Evolutionary conservation across 2,888 invertebrate genomes (phyloP).

Genomic region (Diarsia dahlii): DNA sequence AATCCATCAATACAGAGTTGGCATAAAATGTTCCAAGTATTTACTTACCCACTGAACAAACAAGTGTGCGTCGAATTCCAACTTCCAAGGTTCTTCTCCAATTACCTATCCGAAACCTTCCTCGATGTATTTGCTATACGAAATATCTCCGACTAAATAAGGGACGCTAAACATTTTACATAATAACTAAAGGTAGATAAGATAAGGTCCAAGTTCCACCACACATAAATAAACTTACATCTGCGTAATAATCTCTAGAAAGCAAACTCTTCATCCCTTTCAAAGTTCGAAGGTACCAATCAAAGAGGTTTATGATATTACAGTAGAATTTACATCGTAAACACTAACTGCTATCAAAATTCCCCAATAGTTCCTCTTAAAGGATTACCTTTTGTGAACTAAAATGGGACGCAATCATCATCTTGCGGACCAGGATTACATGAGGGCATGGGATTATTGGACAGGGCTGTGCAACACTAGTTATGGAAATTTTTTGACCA

Average conservation of each 20-base stretch:
- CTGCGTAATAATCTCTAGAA: slow-evolving; percentile 65
- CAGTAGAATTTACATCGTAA: slow-evolving; percentile 89
- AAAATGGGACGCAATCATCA: slow-evolving; percentile 90
- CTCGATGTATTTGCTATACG: neutral
- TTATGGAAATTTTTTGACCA: neutral
- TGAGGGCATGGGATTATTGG: slow-evolving; percentile 77
- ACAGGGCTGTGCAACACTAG: slow-evolving; percentile 53
- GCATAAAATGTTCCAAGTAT: neutral
- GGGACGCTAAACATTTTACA: slow-evolving; percentile 46
- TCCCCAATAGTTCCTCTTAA: slow-evolving; percentile 87
- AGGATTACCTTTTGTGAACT: slow-evolving; percentile 91
- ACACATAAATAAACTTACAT: slow-evolving; percentile 56
- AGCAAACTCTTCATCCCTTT: slow-evolving; percentile 77
- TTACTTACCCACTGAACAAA: neutral
- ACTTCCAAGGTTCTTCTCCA: neutral
- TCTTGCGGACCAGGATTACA: slow-evolving; percentile 88
- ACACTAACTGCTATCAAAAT: slow-evolving; percentile 86
- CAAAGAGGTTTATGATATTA: slow-evolving; percentile 90
- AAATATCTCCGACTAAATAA: slow-evolving; percentile 11
- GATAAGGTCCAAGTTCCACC: slow-evolving; percentile 58
- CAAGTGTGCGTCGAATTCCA: neutral
- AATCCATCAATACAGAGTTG: neutral
- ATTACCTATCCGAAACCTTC: neutral
- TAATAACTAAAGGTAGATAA: slow-evolving; percentile 43
- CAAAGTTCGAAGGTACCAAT: slow-evolving; percentile 84